Base-by-base conservation (phyloP, 2,113 vertebrate genomes). In the Pseudolaguvia tuberculata region DNA sequence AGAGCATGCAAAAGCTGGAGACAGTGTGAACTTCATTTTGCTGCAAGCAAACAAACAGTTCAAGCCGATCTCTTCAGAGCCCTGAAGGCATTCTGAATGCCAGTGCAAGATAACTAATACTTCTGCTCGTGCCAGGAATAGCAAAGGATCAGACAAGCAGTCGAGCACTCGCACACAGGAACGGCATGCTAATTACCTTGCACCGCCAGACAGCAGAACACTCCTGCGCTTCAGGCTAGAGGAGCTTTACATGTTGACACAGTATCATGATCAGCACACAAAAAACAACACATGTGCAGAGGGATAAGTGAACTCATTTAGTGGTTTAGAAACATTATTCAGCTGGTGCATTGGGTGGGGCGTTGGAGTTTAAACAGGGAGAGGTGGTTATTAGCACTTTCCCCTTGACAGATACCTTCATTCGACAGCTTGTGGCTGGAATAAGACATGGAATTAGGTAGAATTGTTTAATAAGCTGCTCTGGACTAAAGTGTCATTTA, bases 41-140 rank as follows among this genome's bases (percentile, higher is more conserved):
- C 53, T 14, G 9, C n/a, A 47, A 59, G 78, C 65, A 79, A 79
- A 75, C 65, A 70, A 2, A 45, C 31, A 11, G 51, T 66, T 78
- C 52, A 58, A 25, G 23, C 42, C 23, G 73, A 51, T 51, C 47
- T 21, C 2, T 17, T 12, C 21, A 47, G 31, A 65, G 15, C 62
- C 58, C 11, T 6, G 23, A 57, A n/a, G 31, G 61, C 69, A 72
- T 35, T 73, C 23, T 74, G 23, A 50, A 65, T 78, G 80, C 68
- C 74, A 77, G 23, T 15, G 21, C 42, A 66, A 14, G 50, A 48
- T 47, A 73, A 52, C 72, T 56, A 61, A 59, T 70, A 63, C 62
- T 29, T 80, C 52, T 48, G 67, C 69, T 59, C 67, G 25, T 58
- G 61, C 70, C 79, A 74, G 65, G 75, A 79, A 78, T 73, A 78